phyloP scores from a whole-genome alignment of 2,888 invertebrate species.

The Drepana falcataria region DNA sequence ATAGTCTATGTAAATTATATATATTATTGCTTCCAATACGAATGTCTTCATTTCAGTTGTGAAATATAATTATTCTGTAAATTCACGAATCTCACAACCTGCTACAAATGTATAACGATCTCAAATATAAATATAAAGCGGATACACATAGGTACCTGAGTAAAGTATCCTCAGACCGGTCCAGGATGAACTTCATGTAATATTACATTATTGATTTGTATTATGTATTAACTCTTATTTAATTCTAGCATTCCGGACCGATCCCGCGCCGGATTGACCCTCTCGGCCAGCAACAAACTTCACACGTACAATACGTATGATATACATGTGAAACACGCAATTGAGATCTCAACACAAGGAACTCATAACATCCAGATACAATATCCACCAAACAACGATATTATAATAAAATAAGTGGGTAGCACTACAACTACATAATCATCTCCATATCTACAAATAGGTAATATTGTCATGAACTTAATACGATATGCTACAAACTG shows the following conservation, averaged over 20 bases:
- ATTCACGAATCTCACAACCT: too few relatives aligned
- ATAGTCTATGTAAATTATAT: conserved; percentile 14
- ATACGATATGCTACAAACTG: conserved; percentile 38
- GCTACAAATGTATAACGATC: too few relatives aligned
- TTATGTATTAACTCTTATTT: too few relatives aligned
- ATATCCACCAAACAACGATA: conserved; percentile 34
- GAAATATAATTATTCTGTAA: too few relatives aligned
- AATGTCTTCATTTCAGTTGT: neutral
- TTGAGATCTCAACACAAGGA: conserved; percentile 67
- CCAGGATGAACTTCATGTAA: too few relatives aligned
- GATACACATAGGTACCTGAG: too few relatives aligned
- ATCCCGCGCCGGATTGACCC: neutral
- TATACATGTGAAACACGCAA: conserved; percentile 46
- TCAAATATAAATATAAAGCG: too few relatives aligned
- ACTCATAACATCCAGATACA: conserved; percentile 42
- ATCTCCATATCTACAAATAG: conserved; percentile 38
- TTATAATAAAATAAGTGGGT: conserved; percentile 16
- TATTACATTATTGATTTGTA: too few relatives aligned
- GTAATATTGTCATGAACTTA: conserved; percentile 61
- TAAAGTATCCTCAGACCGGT: too few relatives aligned
- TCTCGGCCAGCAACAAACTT: conserved; percentile 16
- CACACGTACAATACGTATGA: conserved; percentile 24
- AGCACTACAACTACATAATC: conserved; percentile 21
- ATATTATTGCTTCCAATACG: neutral
- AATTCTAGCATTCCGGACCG: too few relatives aligned